Base-by-base conservation (phyloP, 1,140 invertebrate genomes). In the Papilio polytes region DNA sequence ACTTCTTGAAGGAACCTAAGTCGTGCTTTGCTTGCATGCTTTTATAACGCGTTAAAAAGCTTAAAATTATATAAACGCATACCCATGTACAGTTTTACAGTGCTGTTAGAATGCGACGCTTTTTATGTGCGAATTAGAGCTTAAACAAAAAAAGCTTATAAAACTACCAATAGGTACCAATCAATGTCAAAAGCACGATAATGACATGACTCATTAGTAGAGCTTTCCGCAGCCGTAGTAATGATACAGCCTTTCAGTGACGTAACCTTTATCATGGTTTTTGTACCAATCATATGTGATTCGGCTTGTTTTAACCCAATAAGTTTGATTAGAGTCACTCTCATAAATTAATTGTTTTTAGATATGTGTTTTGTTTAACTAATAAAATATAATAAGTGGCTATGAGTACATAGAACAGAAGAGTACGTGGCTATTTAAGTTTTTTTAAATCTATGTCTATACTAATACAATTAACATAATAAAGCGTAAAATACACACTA, bases 201-300 rank as follows among this genome's bases (percentile, higher is more conserved):
- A 70, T 70, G 63, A 70, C 63, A 70, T 70, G 63, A 70, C 26
- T 70, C 26, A 70, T 70, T 70, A 70, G 63, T 70, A 31, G 63
- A 70, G 26, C 22, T 36, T 70, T 31, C 63, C 26, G 15, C 63
- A 26, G 20, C 12, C 10, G 6, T 31, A 36, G 26, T 70, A 36
- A 70, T 70, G 63, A 70, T 13, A 70, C 63, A 36, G 26, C 63
- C 63, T 31, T 31, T 36, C 63, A 70, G 26, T 70, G 63, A 70
- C 63, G 63, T 66, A 66, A 66, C 26, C 22, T 26, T 31, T 13
- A 26, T 31, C 63, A 36, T 7, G 26, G 22, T 70, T 70, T 70
- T 36, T 70, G 63, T 70, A 36, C 26, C 63, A 70, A 70, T 31
- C 63, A 31, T 15, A 70, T 70, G 13, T 31, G 26, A 70, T 36